These are phyloP conservation scores for Sclerodermus sp. DNA, from an alignment of 2,888 invertebrate genomes.

Conservation along the genomic window DNA sequence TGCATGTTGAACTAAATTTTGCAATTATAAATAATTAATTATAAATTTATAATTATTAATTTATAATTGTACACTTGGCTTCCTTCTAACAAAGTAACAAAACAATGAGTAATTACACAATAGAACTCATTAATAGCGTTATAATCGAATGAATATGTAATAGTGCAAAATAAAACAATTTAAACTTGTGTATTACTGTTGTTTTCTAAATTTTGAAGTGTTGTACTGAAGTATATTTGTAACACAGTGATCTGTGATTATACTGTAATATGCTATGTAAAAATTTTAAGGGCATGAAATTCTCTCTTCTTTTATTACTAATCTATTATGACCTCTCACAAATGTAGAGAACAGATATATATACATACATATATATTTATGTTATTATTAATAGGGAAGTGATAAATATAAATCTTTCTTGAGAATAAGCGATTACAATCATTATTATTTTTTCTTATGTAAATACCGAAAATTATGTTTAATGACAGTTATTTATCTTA, in stretches of 20 bases:
- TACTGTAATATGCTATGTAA: constrained; percentile 9
- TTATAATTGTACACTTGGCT: too few relatives aligned
- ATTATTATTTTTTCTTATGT: neutral
- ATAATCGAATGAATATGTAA: too few relatives aligned
- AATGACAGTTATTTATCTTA: constrained; percentile 34
- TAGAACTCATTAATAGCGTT: too few relatives aligned
- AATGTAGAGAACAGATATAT: too few relatives aligned
- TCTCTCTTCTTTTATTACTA: constrained; percentile 5
- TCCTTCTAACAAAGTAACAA: too few relatives aligned
- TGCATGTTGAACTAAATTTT: too few relatives aligned
- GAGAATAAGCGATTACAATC: neutral
- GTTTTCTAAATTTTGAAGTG: constrained; percentile 14
- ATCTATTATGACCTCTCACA: too few relatives aligned
- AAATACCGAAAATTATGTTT: constrained; percentile 52
- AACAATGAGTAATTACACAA: too few relatives aligned
- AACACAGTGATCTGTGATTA: constrained; percentile 13
- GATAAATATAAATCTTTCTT: neutral
- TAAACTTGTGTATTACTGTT: constrained; percentile 24
- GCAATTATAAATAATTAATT: too few relatives aligned
- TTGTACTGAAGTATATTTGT: constrained; percentile 12
- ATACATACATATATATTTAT: constrained; percentile 10
- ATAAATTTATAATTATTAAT: too few relatives aligned
- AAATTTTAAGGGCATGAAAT: constrained; percentile 15
- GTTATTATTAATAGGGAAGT: too few relatives aligned
- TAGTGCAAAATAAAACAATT: too few relatives aligned